Conservation (phyloP, 2,888 invertebrate species). For the Dexiosoma caninum region DNA sequence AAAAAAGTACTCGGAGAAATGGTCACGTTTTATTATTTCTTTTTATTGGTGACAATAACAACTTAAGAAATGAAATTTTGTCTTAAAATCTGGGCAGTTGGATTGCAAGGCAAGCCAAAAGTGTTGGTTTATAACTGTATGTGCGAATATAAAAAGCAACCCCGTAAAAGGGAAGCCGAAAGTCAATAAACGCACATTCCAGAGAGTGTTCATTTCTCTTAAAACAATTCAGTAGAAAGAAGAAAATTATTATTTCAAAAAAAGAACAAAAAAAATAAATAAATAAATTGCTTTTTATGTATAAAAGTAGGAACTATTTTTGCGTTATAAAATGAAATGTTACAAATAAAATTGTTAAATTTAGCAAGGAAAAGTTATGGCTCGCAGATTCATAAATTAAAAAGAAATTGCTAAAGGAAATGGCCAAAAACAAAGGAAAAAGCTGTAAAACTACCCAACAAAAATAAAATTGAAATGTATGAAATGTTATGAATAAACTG, state of each 20-base stretch:
- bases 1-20: conserved; percentile 12
- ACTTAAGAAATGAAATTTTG: conserved; percentile 9
- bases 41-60: conserved; percentile 6
- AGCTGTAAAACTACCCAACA: background rate
- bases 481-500: background rate
- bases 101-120: too few species aligned
- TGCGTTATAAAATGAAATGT: conserved; percentile 51
- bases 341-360: conserved; percentile 54
- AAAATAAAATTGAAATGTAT: background rate
- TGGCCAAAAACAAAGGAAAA: background rate
- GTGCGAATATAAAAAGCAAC: background rate
- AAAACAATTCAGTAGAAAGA: conserved; percentile 27
- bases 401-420: conserved; percentile 5
- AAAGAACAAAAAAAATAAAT: background rate
- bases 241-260: too few species aligned
- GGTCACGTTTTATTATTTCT: conserved; percentile 36
- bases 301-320: conserved; percentile 20
- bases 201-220: background rate
- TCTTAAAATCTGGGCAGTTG: background rate
- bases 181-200: background rate
- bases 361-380: conserved; percentile 53
- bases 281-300: background rate
- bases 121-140: too few species aligned
- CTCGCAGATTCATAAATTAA: conserved; percentile 29
- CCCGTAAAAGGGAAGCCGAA: background rate